These are phyloP conservation scores for Mechanitis mazaeus DNA, from an alignment of 2,888 invertebrate genomes.

Conservation along the genomic window DNA sequence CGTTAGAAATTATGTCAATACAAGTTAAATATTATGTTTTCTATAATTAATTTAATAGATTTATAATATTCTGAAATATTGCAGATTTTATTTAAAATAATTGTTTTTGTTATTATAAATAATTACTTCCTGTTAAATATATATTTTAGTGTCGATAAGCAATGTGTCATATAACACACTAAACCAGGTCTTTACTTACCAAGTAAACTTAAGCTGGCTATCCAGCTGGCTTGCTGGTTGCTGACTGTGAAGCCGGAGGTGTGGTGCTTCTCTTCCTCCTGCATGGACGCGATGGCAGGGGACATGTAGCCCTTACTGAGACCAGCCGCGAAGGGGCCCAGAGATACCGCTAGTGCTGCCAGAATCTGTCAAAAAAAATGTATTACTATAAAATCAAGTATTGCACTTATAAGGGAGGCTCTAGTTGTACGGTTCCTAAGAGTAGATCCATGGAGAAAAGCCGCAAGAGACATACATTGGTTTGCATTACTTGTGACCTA, in stretches of 20 bases:
- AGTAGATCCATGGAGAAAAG: too few relatives aligned
- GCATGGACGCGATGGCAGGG: conserved; percentile 86
- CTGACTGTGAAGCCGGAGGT: conserved; percentile 75
- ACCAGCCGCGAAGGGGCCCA: conserved; percentile 87
- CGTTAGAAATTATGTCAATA: neutral
- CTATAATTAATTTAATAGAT: neutral
- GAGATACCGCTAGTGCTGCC: conserved; percentile 85
- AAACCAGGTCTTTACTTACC: conserved; percentile 41
- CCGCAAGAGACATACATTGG: too few relatives aligned
- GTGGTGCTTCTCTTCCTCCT: conserved; percentile 65
- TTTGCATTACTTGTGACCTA: too few relatives aligned
- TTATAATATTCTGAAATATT: neutral
- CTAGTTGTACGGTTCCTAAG: too few relatives aligned
- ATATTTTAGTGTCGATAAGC: too few relatives aligned
- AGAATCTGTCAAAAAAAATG: conserved; percentile 74
- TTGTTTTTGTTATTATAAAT: too few relatives aligned
- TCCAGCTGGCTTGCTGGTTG: conserved; percentile 88
- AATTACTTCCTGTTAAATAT: too few relatives aligned
- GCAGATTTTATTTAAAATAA: too few relatives aligned
- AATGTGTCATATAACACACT: too few relatives aligned
- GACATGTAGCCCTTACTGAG: conserved; percentile 90
- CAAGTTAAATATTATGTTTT: neutral
- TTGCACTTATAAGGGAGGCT: too few relatives aligned
- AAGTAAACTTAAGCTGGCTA: conserved; percentile 84
- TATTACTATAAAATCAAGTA: too few relatives aligned